These are phyloP conservation scores for Hemitrygon akajei DNA, from an alignment of 2,797 vertebrate genomes.

Conservation along the genomic window DNA sequence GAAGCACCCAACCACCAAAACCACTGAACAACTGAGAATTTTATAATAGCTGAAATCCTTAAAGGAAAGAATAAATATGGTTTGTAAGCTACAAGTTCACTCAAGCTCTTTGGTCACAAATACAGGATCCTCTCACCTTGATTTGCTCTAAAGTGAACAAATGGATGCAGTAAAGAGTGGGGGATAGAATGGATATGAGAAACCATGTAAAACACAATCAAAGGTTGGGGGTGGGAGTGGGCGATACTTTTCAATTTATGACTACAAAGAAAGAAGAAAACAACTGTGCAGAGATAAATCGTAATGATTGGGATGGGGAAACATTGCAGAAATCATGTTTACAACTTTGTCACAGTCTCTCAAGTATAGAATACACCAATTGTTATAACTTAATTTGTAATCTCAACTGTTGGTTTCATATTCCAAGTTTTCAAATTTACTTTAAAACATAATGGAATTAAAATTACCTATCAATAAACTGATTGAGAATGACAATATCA, in stretches of 20 bases:
- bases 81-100: neutral
- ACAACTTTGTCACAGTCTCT: neutral
- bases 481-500: constrained; percentile 86
- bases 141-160: neutral
- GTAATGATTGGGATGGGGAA: neutral
- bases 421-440: neutral
- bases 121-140: neutral
- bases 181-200: neutral
- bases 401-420: neutral
- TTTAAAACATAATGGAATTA: neutral
- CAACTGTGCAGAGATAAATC: neutral
- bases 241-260: neutral
- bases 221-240: no score
- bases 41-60: neutral
- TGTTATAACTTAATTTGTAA: constrained; percentile 22
- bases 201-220: neutral
- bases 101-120: neutral
- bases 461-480: constrained; percentile 86
- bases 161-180: no score
- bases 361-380: neutral
- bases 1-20: neutral
- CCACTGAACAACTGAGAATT: neutral
- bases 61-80: neutral
- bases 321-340: neutral
- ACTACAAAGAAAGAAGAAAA: neutral